Percentiles rank a stretch among this genome's conserved stretches.
Evolutionary conservation across 2,113 vertebrate genomes (phyloP).

Genomic region (Nibea albiflora): DNA sequence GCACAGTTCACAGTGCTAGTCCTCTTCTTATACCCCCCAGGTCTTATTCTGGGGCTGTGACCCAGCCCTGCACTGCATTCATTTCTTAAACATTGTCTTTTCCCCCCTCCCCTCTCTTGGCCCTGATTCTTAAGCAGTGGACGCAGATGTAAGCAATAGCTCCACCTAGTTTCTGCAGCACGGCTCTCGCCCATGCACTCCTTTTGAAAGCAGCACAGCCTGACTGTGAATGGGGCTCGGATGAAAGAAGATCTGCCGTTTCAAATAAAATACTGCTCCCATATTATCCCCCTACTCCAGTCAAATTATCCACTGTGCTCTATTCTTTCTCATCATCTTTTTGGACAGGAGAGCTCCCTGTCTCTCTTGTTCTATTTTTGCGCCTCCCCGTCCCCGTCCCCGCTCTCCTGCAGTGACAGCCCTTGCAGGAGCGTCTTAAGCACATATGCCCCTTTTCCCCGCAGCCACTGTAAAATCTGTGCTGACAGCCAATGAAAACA

Average conservation of each 20-base stretch:
- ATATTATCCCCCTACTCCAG: constrained; percentile 73
- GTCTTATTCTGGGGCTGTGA: constrained; percentile 64
- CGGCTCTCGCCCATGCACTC: constrained; percentile 39
- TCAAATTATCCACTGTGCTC: constrained; percentile 77
- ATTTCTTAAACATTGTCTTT: constrained; percentile 73
- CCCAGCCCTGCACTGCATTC: constrained; percentile 66
- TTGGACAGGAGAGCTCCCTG: constrained; percentile 74
- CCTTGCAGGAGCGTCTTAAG: constrained; percentile 81
- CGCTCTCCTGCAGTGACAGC: constrained; percentile 76
- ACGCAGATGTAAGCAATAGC: constrained; percentile 75
- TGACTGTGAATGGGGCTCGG: constrained; percentile 56
- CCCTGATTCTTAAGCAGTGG: constrained; percentile 45
- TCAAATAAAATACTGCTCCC: constrained; percentile 72
- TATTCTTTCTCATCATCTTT: constrained; percentile 76
- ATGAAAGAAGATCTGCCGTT: constrained; percentile 60
- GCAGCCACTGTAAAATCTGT: constrained; percentile 85
- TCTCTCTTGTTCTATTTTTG: constrained; percentile 83
- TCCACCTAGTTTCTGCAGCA: constrained; percentile 77
- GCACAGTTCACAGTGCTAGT: constrained; percentile 58
- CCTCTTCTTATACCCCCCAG: constrained; percentile 45
- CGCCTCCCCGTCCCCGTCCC: constrained; percentile 61
- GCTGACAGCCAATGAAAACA: constrained; percentile 88
- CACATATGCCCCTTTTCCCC: constrained; percentile 72
- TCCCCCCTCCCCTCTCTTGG: constrained; percentile 50
- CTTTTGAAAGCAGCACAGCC: constrained; percentile 51